Evolutionary conservation across 1,140 invertebrate species (phyloP).

Genomic region (Apocrypta bakeri): DNA sequence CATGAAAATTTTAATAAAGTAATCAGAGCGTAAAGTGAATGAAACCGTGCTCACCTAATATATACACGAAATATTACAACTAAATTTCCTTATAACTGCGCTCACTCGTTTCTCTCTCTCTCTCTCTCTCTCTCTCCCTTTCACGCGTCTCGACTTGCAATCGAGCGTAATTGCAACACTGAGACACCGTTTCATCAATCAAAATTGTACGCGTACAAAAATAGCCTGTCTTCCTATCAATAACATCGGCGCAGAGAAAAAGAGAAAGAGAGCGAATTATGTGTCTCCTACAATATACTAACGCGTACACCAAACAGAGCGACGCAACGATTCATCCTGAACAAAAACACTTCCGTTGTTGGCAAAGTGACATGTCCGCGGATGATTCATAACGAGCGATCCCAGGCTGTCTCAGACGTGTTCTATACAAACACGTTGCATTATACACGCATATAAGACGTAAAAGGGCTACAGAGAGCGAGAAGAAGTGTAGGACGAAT

Average conservation of each 20-base stretch:
- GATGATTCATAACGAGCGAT: constrained; percentile 33
- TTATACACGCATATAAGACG: background rate
- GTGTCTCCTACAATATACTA: too few species aligned
- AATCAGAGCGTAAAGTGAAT: constrained; percentile 17
- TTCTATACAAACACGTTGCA: background rate
- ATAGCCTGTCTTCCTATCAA: too few species aligned
- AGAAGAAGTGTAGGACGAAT: constrained; percentile 21
- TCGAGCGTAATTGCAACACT: background rate
- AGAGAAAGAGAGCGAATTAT: too few species aligned
- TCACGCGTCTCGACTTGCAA: background rate
- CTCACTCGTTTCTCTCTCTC: background rate
- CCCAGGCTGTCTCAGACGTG: constrained; percentile 5
- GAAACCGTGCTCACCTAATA: background rate
- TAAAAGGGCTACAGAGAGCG: constrained; percentile 1
- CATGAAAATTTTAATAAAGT: constrained; percentile 39
- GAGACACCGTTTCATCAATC: background rate
- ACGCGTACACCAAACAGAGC: background rate
- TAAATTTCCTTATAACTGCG: background rate
- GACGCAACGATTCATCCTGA: constrained; percentile 13
- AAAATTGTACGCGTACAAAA: background rate
- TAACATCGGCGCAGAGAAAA: too few species aligned
- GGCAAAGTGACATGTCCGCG: constrained; percentile 12
- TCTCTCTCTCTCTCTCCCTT: too few species aligned
- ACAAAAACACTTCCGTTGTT: constrained; percentile 33
- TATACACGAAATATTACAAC: background rate